Evolutionary conservation across 2,888 invertebrate species (phyloP).

Genomic region (Periphyllus acericola): DNA sequence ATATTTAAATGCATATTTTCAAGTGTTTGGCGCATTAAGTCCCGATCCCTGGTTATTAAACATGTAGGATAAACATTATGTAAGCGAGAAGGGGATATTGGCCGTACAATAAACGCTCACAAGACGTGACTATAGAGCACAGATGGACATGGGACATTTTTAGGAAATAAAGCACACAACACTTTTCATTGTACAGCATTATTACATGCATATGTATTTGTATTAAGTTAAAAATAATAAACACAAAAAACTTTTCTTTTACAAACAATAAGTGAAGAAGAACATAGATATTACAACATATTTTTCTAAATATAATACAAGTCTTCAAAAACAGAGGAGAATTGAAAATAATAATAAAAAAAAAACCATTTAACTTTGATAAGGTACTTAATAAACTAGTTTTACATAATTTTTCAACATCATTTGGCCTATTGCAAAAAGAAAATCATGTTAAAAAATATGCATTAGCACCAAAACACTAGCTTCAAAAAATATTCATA

Average conservation of each 20-base stretch:
- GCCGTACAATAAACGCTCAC: background rate
- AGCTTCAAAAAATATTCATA: conserved; percentile 43
- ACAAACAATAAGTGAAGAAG: conserved; percentile 52
- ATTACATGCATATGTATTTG: conserved; percentile 59
- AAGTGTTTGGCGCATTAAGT: too few relatives aligned
- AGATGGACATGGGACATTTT: background rate
- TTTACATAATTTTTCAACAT: conserved; percentile 38
- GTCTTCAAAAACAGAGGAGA: conserved; percentile 24
- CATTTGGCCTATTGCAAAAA: conserved; percentile 2
- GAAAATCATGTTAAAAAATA: conserved; percentile 37
- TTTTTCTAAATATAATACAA: conserved; percentile 44
- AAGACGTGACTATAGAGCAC: background rate
- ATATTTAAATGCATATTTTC: too few relatives aligned
- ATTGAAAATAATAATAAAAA: conserved; percentile 5
- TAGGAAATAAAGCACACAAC: background rate
- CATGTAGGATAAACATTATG: too few relatives aligned
- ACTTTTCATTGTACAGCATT: conserved; percentile 39
- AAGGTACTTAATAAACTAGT: conserved; percentile 22
- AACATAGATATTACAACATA: conserved; percentile 39
- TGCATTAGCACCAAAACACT: conserved; percentile 56
- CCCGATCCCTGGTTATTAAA: too few relatives aligned
- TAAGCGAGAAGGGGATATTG: background rate
- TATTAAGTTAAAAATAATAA: conserved; percentile 53
- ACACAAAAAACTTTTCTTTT: conserved; percentile 51
- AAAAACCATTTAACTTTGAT: conserved; percentile 44